Evolutionary conservation across 2,797 vertebrate species (phyloP), one percentile per base, ranked within the genome.

Genomic region (Lepilemur septentrionalis): DNA sequence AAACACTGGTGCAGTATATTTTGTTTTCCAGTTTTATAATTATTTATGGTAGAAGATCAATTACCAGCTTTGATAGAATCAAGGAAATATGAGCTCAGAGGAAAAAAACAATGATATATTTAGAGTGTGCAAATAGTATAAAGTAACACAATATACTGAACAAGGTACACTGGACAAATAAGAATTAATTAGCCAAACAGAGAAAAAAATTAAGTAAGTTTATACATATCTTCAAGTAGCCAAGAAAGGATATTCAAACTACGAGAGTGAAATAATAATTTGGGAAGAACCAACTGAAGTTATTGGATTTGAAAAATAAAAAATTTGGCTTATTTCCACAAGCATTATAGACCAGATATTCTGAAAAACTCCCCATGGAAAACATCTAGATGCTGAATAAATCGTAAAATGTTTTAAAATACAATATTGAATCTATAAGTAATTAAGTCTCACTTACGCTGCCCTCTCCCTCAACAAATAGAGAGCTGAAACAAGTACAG

Each of bases 231-330:
- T 95, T 75, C 8, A 52, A 52, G 13, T 22, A 91, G 38, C 46
- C 79, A 86, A 85, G 50, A 79, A 93, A 65, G 57, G 57, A 57
- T 80, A 59, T 55, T 92, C 38, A 73, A 93, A 63, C 10, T 41
- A 17, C 50, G 15, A 61, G 76, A 15, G 5, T 7, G 30, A 57
- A 69, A 93, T 69, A 69, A 89, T 63, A 65, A 76, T 48, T 81
- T 72, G 11, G 48, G 20, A 91, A 90, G 55, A 97, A 57, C 1
- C 3, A 91, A 91, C 18, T 23, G 0, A 84, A 91, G 28, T 70
- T 88, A 76, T 15, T 94, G 41, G 5, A 28, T 59, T 91, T 97
- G 70, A 88, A 69, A 95, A 97, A 89, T 59, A 73, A 96, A 91
- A 59, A 84, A 94, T 30, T 61, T 76, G 57, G 17, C n/a, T 65